Evolutionary conservation across 1,140 invertebrate species (phyloP).

Genomic region (Zaprionus taronus): DNA sequence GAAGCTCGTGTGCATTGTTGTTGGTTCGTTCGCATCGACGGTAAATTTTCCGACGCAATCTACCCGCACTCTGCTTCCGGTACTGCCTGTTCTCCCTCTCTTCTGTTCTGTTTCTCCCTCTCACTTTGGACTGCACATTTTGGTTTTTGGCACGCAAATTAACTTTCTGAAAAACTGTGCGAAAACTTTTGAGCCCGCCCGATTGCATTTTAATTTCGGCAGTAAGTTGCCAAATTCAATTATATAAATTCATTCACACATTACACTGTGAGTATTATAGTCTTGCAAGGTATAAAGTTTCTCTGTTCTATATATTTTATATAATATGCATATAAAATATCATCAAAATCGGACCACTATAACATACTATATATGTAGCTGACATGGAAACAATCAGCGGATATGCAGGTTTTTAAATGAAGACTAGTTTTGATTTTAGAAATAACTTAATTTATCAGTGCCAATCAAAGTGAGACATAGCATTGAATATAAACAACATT

Average conservation of each 20-base stretch:
- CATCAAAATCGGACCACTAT: too few species aligned
- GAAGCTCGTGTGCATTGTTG: conserved; percentile 53
- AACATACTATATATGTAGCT: too few species aligned
- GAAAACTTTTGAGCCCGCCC: conserved; percentile 28
- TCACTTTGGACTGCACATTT: conserved; percentile 2
- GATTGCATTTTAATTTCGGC: conserved; percentile 53
- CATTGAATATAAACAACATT: too few species aligned
- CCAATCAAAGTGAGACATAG: too few species aligned
- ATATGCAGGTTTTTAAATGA: too few species aligned
- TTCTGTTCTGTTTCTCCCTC: background rate
- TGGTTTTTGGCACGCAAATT: conserved; percentile 53
- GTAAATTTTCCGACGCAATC: conserved; percentile 75
- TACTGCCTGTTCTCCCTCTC: conserved; percentile 16
- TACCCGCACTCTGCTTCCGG: conserved; percentile 44
- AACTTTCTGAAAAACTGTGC: conserved; percentile 34
- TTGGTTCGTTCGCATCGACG: conserved; percentile 54
- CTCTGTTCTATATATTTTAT: too few species aligned
- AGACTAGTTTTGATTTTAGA: too few species aligned
- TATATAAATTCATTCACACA: background rate
- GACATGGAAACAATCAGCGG: too few species aligned
- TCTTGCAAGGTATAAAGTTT: background rate
- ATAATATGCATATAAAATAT: too few species aligned
- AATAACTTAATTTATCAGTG: too few species aligned
- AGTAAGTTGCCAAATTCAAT: conserved; percentile 40
- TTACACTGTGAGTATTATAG: background rate